Evolutionary conservation across 2,888 invertebrate species (phyloP).

Genomic region (Hirtodrosophila histrioides): DNA sequence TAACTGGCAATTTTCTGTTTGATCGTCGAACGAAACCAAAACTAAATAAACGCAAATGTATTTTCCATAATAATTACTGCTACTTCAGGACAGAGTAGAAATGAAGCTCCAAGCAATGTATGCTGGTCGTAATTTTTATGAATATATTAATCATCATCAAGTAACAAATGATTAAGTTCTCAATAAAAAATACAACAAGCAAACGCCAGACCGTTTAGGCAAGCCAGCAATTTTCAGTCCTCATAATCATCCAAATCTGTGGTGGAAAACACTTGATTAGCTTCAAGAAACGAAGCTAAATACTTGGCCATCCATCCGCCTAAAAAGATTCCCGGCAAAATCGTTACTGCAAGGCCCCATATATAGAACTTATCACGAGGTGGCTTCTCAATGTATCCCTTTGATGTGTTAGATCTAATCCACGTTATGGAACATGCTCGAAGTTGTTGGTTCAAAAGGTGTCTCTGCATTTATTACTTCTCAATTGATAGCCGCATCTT

Average conservation of each 20-base stretch:
- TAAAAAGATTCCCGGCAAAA: constrained; percentile 27
- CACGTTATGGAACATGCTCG: not conserved
- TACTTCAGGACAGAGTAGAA: not conserved
- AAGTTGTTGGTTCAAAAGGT: not conserved
- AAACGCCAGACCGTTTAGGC: too few species aligned
- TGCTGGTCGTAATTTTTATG: too few species aligned
- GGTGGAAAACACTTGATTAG: constrained; percentile 1
- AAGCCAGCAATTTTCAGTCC: constrained; percentile 2
- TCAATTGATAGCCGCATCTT: not conserved
- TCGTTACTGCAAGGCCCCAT: constrained; percentile 7
- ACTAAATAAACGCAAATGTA: too few species aligned
- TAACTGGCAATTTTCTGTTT: too few species aligned
- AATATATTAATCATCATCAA: too few species aligned
- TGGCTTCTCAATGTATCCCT: constrained; percentile 8
- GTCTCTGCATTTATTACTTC: constrained; percentile 7
- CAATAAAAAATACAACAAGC: too few species aligned
- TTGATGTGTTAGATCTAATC: not conserved
- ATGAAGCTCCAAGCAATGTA: too few species aligned
- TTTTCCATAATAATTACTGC: too few species aligned
- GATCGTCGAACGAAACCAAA: too few species aligned
- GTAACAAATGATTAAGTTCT: too few species aligned
- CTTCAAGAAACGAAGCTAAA: constrained; percentile 25
- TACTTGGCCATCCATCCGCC: constrained; percentile 27
- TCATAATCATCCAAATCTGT: constrained; percentile 10
- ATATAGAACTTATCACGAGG: not conserved